A percentile compares a stretch with the other conserved stretches of the same genome.
phyloP scores from a whole-genome alignment of 2,797 vertebrate species.

The Hipposideros larvatus region DNA sequence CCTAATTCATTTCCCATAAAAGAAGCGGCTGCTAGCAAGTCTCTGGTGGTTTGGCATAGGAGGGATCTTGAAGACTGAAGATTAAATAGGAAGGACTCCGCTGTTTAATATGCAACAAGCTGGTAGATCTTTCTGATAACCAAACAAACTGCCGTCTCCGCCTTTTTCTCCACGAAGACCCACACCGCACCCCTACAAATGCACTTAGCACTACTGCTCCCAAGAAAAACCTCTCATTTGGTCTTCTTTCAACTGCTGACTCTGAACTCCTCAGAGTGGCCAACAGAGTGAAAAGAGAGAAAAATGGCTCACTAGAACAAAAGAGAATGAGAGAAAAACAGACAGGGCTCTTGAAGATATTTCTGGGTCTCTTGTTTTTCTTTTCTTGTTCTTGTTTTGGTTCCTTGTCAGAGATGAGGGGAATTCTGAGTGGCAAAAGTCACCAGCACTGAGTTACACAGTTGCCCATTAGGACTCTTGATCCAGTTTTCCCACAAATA shows the following conservation, averaged over 20 bases:
- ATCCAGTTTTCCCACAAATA: neutral
- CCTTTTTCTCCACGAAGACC: neutral
- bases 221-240: accelerated
- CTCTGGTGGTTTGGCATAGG: neutral
- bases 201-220: accelerated
- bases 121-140: neutral
- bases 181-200: too few species aligned
- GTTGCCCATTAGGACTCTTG: accelerated
- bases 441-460: accelerated
- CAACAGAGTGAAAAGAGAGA: neutral
- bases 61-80: neutral
- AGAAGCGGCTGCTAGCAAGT: neutral
- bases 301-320: neutral
- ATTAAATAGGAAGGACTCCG: neutral
- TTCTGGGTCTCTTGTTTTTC: neutral
- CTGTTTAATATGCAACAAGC: neutral
- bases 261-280: neutral
- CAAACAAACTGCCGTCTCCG: accelerated
- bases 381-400: too few species aligned
- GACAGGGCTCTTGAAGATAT: neutral
- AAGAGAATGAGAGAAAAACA: neutral
- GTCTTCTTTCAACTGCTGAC: neutral
- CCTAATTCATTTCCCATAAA: neutral
- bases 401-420: neutral
- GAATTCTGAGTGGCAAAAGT: neutral